phyloP scores from a whole-genome alignment of 2,888 invertebrate genomes.

The Molorchus minor region DNA sequence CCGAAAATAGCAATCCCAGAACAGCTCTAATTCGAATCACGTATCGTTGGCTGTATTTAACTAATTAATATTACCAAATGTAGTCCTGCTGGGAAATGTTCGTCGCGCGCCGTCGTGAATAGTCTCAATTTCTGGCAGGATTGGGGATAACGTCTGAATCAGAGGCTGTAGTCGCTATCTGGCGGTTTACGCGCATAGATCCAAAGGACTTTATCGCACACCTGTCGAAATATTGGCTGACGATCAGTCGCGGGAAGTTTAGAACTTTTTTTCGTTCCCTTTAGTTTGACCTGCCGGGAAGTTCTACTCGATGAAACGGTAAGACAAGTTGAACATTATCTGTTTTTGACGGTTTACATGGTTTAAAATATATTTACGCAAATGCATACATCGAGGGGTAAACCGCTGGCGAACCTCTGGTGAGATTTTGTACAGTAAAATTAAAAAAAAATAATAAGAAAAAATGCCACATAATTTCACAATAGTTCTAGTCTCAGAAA shows the following conservation, averaged over 20 bases:
- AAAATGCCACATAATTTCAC: too few relatives aligned
- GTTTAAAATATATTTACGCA: too few relatives aligned
- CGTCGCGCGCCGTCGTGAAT: slow-evolving; percentile 48
- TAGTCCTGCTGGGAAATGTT: slow-evolving; percentile 19
- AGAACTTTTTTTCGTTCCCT: slow-evolving; percentile 20
- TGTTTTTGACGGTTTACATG: too few relatives aligned
- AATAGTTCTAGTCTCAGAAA: too few relatives aligned
- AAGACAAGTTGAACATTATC: too few relatives aligned
- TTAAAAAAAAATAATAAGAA: too few relatives aligned
- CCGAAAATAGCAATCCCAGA: slow-evolving; percentile 6
- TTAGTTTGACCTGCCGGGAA: neutral
- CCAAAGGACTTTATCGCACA: slow-evolving; percentile 7
- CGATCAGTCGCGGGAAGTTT: slow-evolving; percentile 11
- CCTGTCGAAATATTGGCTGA: slow-evolving; percentile 3
- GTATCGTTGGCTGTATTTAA: slow-evolving; percentile 26
- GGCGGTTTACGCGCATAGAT: slow-evolving; percentile 40
- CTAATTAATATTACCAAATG: slow-evolving; percentile 27
- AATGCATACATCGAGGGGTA: too few relatives aligned
- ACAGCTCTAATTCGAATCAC: slow-evolving; percentile 25
- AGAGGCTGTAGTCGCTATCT: slow-evolving; percentile 51
- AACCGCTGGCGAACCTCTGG: too few relatives aligned
- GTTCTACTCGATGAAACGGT: slow-evolving; percentile 1
- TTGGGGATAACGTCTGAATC: slow-evolving; percentile 49
- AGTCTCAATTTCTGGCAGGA: slow-evolving; percentile 44
- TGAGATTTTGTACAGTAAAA: too few relatives aligned